Evolutionary conservation across 2,888 invertebrate genomes (phyloP), one percentile per base, ranked within the genome.

Genomic region (Philonicus albiceps): DNA sequence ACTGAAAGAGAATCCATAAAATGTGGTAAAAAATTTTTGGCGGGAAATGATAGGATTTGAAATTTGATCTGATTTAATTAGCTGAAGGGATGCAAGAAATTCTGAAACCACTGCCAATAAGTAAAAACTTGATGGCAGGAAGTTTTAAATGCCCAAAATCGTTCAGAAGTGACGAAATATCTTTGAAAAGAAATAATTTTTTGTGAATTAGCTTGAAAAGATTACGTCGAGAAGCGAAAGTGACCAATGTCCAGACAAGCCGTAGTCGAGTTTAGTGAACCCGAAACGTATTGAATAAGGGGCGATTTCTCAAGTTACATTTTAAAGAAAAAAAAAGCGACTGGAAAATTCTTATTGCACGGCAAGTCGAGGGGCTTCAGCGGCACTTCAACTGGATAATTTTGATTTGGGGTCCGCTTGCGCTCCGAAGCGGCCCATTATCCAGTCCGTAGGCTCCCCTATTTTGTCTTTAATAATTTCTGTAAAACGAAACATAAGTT

Each of bases 391-490:
- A 87, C 86, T 86, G 86, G 86, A 87, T 87, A 87, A 87, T 87
- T 87, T 87, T 75, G 43, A 87, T 87, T 87, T 84, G 80, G 86
- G 73, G 78, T 43, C 86, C 34, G 86, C 37, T n/a, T 30, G 78
- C 13, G 2, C 78, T 72, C 74, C 73, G 40, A 87, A 86, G 34
- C 37, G 83, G 55, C 64, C 83, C 64, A 83, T 83, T 83, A 83
- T 83, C 34, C 37, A 64, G 27, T n/a, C 64, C 49, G 83, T 8
- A 22, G 40, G 64, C 83, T 87, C 85, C 80, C 80, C 85, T 64
- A 78, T 87, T 87, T 87, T 87, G 87, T 87, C 86, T 86, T 87
- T 87, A 75, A 86, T 87, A 87, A 87, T 86, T 87, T 87, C 74
- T 86, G 85, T 87, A 87, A 87, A 87, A 76, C 83, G 87, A 86